These are phyloP conservation scores for Taxidea taxus DNA, from an alignment of 2,113 vertebrate genomes.

Conservation along the genomic window DNA sequence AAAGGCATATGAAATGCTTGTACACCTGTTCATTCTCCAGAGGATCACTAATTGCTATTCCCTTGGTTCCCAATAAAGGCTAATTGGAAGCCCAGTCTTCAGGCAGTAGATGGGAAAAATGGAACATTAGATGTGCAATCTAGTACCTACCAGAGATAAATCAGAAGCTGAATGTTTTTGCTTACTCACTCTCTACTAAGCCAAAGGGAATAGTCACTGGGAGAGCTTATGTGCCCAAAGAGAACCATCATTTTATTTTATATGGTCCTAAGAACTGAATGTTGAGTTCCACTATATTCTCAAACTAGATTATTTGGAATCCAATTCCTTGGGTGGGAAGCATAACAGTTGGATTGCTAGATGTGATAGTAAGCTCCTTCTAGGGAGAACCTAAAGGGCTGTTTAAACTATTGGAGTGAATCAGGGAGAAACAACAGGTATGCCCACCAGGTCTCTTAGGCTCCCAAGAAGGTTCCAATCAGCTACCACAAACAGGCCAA, in stretches of 20 bases:
- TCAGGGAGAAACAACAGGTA: neutral
- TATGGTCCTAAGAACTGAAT: neutral
- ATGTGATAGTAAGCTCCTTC: neutral
- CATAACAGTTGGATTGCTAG: neutral
- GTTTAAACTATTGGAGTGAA: neutral
- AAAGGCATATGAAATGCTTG: neutral
- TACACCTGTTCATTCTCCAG: neutral
- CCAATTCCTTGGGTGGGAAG: neutral
- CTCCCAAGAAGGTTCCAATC: neutral
- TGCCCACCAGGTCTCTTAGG: neutral
- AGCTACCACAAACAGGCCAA: neutral
- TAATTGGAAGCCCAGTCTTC: neutral
- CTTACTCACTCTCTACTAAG: neutral
- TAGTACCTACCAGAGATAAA: neutral
- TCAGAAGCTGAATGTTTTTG: neutral
- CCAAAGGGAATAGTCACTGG: neutral
- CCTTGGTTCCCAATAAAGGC: neutral
- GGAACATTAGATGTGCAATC: neutral
- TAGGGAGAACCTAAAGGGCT: neutral
- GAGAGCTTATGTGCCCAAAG: neutral
- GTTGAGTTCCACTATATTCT: neutral
- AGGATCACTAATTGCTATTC: neutral
- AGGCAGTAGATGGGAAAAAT: neutral
- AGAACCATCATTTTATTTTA: neutral
- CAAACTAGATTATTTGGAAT: neutral